Evolutionary conservation across 1,140 invertebrate genomes (phyloP), one percentile per base, ranked within the genome.

Genomic region (Planococcus citri): DNA sequence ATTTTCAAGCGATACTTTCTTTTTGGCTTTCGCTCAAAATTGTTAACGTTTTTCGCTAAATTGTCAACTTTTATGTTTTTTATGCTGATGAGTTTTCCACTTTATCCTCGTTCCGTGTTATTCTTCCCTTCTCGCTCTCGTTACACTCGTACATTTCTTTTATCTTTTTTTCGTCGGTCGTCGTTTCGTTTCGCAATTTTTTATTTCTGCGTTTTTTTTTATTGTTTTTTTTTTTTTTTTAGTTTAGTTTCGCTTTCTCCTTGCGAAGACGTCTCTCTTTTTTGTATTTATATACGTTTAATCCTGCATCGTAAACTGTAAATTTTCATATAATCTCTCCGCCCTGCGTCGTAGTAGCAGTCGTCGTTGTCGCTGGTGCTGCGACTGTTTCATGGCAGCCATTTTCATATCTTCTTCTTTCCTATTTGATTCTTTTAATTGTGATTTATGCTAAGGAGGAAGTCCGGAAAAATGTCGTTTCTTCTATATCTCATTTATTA

Each of bases 11-110:
- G 60, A 64, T 64, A 64, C 60, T 64, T 64, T 64, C 60, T 64
- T 64, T 64, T 64, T 64, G 60, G 60, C 60, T 64, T 64, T 64
- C 60, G 60, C 60, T 64, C 60, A 64, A 64, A 64, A 64, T 21
- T 64, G 60, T 64, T 64, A 64, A 64, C 60, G 60, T 64, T 64
- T 64, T 64, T 64, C 60, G 60, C 60, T 64, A 64, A 64, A 64
- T 64, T 64, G 60, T 64, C 60, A 64, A 64, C 60, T 64, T 64
- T 64, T 64, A 64, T 64, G 60, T 64, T 64, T 64, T 64, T 64
- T 64, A 64, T 64, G 60, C 60, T 64, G 60, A 64, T 64, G 60
- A 64, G 60, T 64, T 64, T 64, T 64, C 60, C 60, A 64, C 60
- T 64, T 64, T 64, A 64, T 64, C 60, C 60, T 64, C 60, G 60